Evolutionary conservation across 2,113 vertebrate genomes (phyloP), one percentile per base, ranked within the genome.

Genomic region (Perognathus longimembris): DNA sequence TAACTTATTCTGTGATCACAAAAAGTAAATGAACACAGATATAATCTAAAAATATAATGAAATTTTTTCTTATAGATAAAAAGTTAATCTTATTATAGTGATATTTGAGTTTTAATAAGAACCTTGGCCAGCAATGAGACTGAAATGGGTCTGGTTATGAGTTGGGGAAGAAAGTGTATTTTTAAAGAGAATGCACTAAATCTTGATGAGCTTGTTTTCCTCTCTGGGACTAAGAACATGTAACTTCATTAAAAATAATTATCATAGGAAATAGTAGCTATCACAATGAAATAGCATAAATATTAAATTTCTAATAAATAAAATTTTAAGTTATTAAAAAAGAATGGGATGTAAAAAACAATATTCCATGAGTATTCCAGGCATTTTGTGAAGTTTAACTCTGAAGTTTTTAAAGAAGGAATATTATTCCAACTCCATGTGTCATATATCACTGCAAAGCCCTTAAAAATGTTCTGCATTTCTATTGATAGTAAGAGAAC

Each of bases 201-300:
- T 88, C 10, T 85, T 18, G 76, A 30, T 82, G 4, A 95, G 54
- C 20, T 34, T 88, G n/a, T 79, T 45, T 12, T 92, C 87, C 64
- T 71, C 69, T 87, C 32, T 94, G 91, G 11, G 20, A 91, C 34
- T 50, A 81, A 90, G 92, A 94, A 45, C n/a, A 28, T n/a, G 18
- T 61, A 88, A n/a, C 42, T 70, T 78, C 36, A 78, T 70, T 93
- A 80, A 88, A 96, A 91, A 89, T 6, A 24, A 88, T 66, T 84
- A 57, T 73, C 67, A 94, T 59, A 42, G 76, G 20, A 15, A 64
- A 74, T 59, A 59, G 54, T 64, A 84, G 38, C 30, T 90, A 28
- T 73, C 64, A 93, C 76, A 89, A 1, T 67, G 6, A 93, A 93
- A 77, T 70, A 91, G 78, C 79, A 50, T 30, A 90, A 93, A 81